These are phyloP conservation scores for Cataglyphis albicans DNA, from an alignment of 2,888 invertebrate species.

Conservation along the genomic window DNA sequence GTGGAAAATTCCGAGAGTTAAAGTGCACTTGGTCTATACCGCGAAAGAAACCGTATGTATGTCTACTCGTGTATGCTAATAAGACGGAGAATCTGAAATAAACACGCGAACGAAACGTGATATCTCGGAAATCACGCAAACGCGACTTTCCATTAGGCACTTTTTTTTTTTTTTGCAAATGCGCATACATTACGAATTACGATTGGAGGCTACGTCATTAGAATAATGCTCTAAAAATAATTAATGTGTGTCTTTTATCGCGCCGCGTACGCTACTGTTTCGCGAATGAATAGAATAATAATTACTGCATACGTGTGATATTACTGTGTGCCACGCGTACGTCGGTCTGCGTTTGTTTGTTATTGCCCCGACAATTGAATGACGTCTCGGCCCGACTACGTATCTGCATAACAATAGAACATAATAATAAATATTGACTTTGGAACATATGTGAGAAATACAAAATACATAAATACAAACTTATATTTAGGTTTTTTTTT, in stretches of 20 bases:
- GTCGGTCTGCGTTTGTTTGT: constrained; percentile 19
- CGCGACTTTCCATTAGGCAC: not conserved
- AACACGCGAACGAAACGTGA: constrained; percentile 21
- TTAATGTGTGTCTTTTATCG: not conserved
- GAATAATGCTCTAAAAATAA: not conserved
- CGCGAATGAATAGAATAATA: not conserved
- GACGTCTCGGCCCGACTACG: constrained; percentile 38
- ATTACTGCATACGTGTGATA: constrained; percentile 9
- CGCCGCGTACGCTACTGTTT: not conserved
- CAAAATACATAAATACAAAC: constrained; percentile 14
- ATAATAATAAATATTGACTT: constrained; percentile 38
- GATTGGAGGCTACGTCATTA: not conserved
- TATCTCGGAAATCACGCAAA: constrained; percentile 12
- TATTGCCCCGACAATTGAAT: constrained; percentile 42
- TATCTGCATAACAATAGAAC: constrained; percentile 41
- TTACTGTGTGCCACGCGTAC: not conserved
- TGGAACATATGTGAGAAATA: constrained; percentile 12
- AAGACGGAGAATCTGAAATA: not conserved
- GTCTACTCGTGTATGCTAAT: not conserved
- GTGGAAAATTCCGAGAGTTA: constrained; percentile 48
- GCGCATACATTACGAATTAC: not conserved
- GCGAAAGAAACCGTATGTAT: too few relatives aligned
- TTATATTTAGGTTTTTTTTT: constrained; percentile 16
- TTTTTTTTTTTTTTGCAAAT: not conserved
- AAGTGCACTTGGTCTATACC: not conserved